phyloP scores from a whole-genome alignment of 2,888 invertebrate genomes.

The Lagria hirta region DNA sequence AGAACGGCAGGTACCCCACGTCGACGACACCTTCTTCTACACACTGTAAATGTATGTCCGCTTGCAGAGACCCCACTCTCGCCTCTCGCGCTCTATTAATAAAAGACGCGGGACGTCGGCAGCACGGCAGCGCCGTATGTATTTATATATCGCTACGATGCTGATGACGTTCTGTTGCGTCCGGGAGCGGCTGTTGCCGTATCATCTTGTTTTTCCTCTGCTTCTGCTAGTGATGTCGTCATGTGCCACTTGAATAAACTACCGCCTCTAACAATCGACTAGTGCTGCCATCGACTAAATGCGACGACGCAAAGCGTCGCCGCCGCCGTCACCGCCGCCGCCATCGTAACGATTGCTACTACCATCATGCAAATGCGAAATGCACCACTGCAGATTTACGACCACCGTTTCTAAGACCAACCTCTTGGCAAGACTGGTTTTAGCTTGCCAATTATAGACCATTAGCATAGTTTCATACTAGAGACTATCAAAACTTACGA shows the following conservation, averaged over 20 bases:
- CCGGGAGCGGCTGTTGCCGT: constrained; percentile 33
- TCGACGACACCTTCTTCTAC: constrained; percentile 19
- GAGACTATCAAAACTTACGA: constrained; percentile 9
- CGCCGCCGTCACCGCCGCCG: constrained; percentile 32
- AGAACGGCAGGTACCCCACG: constrained; percentile 6
- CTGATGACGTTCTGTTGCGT: constrained; percentile 35
- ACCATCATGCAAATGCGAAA: constrained; percentile 38
- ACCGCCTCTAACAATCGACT: constrained; percentile 26
- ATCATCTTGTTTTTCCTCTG: constrained; percentile 29
- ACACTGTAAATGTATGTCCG: constrained; percentile 36
- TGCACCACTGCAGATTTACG: constrained; percentile 41
- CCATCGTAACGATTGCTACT: constrained; percentile 42
- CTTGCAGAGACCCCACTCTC: constrained; percentile 25
- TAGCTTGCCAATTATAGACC: constrained; percentile 24
- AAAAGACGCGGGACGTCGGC: constrained; percentile 39
- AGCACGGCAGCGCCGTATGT: constrained; percentile 34
- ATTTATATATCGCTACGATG: constrained; percentile 42
- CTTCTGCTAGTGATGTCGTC: constrained; percentile 14
- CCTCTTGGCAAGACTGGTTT: constrained; percentile 7
- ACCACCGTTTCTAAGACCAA: constrained; percentile 13
- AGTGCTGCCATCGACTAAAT: constrained; percentile 32
- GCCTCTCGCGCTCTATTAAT: constrained; percentile 40
- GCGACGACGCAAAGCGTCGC: constrained; percentile 34
- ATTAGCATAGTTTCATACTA: neutral
- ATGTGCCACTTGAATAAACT: constrained; percentile 9